phyloP scores from a whole-genome alignment of 2,888 invertebrate genomes.

The Cecidostiba fungosa region DNA sequence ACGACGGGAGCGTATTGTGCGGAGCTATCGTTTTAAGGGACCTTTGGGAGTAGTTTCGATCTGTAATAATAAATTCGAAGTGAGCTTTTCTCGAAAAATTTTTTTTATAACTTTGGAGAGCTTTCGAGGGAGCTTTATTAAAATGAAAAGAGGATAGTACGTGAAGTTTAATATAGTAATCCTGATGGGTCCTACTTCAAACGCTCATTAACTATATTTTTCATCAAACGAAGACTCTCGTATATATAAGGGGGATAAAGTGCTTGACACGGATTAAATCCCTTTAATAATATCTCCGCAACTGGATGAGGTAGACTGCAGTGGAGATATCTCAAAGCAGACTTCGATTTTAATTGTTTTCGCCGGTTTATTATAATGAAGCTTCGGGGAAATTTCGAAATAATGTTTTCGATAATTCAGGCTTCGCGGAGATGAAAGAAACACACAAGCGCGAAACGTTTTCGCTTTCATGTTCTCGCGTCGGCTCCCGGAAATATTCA shows the following conservation, averaged over 20 bases:
- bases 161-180: not conserved
- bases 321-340: too few species aligned
- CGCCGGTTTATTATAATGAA: too few species aligned
- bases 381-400: not conserved
- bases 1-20: not conserved
- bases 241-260: not conserved
- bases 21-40: not conserved
- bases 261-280: constrained; percentile 31
- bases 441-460: constrained; percentile 8
- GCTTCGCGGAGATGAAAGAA: constrained; percentile 29
- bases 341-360: too few species aligned
- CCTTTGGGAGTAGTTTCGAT: not conserved
- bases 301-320: not conserved
- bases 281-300: constrained; percentile 21
- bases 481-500: not conserved
- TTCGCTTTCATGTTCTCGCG: constrained; percentile 41
- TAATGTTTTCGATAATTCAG: not conserved
- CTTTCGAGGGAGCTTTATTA: not conserved
- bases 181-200: not conserved
- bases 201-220: not conserved
- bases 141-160: not conserved
- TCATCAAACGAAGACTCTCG: constrained; percentile 5
- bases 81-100: not conserved
- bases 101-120: not conserved
- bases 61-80: not conserved